phyloP scores from a whole-genome alignment of 2,888 invertebrate species.

The Alsophila aescularia region DNA sequence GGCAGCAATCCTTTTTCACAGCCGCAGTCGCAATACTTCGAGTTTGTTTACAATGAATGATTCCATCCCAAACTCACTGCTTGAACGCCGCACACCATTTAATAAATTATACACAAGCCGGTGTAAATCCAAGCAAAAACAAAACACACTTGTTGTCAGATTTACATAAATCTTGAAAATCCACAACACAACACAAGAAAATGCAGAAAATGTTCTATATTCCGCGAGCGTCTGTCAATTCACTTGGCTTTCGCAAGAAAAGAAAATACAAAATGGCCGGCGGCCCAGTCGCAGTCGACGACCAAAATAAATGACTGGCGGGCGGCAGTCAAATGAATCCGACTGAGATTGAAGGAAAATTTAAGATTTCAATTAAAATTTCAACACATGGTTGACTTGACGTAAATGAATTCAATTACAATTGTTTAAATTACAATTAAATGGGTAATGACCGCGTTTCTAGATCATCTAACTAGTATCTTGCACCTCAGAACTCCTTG shows the following conservation, averaged over 20 bases:
- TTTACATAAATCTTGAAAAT: constrained; percentile 5
- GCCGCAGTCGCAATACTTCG: too few species aligned
- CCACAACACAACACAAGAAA: constrained; percentile 26
- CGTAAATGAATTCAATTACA: constrained; percentile 6
- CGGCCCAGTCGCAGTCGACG: constrained; percentile 43
- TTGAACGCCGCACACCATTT: constrained; percentile 24
- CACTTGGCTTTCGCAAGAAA: constrained; percentile 42
- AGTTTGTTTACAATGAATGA: constrained; percentile 16
- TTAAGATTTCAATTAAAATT: constrained; percentile 23
- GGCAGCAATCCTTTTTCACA: neutral
- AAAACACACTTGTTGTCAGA: constrained; percentile 9
- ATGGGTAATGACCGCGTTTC: constrained; percentile 8
- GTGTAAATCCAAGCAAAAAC: constrained; percentile 15
- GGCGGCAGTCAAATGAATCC: too few species aligned
- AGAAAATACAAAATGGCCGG: constrained; percentile 79
- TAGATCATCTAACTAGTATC: too few species aligned
- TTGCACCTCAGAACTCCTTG: constrained; percentile 5
- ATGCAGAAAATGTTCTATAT: constrained; percentile 48
- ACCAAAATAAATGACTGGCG: constrained; percentile 52
- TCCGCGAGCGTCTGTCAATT: constrained; percentile 60
- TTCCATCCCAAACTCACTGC: constrained; percentile 1
- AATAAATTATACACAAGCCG: constrained; percentile 16
- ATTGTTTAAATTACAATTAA: constrained; percentile 24
- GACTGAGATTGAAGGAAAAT: constrained; percentile 19
- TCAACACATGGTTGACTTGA: too few species aligned